Conservation (phyloP, 1,140 invertebrate genomes). For the Reticulitermes speratus region DNA sequence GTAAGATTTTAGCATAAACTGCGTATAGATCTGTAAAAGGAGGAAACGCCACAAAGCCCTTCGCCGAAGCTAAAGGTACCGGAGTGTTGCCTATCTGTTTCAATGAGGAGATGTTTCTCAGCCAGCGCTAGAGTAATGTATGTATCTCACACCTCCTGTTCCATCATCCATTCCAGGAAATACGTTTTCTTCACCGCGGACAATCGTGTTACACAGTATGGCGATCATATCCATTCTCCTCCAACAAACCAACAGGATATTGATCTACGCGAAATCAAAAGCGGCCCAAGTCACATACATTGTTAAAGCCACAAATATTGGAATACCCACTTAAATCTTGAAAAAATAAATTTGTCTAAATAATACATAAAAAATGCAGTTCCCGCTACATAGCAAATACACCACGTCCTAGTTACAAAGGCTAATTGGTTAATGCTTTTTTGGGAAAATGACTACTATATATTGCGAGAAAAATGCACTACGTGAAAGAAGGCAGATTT, state of each 20-base stretch:
- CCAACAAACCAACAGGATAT: neutral
- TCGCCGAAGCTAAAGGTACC: neutral
- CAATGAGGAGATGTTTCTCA: neutral
- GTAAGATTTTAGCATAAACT: too few species aligned
- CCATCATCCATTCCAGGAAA: neutral
- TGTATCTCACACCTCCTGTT: neutral
- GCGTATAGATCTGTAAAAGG: neutral
- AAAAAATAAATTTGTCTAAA: too few species aligned
- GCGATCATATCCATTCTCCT: neutral
- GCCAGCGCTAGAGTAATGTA: neutral
- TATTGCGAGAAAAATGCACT: too few species aligned
- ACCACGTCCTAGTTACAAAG: too few species aligned
- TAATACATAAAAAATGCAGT: too few species aligned
- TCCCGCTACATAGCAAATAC: too few species aligned
- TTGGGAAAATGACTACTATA: too few species aligned
- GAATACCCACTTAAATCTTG: too few species aligned
- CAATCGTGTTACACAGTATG: constrained; percentile 6
- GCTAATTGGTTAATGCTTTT: too few species aligned
- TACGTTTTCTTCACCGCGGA: neutral
- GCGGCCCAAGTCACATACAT: neutral
- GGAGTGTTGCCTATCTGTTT: neutral
- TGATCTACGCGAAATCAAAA: neutral
- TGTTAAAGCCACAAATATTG: neutral
- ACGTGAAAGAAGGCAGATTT: too few species aligned
- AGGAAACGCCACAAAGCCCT: neutral